Conservation (phyloP, 2,113 vertebrate genomes). For the Nannospalax galili region DNA sequence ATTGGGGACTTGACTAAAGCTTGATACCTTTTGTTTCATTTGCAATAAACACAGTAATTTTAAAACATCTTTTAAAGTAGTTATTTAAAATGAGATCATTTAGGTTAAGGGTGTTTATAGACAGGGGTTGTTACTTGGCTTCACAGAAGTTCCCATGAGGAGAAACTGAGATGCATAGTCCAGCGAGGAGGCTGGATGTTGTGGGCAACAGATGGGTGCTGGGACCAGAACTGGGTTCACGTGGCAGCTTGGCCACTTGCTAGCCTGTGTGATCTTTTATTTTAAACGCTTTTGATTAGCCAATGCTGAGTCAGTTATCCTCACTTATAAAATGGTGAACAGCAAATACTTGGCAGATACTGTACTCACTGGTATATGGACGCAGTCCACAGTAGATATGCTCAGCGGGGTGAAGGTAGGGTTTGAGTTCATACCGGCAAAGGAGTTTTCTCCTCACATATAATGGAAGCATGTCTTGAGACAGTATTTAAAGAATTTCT, state of each 20-base stretch:
- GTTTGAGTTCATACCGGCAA: neutral
- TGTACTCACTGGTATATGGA: neutral
- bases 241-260: neutral
- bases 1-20: neutral
- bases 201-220: neutral
- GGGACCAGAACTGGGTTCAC: neutral
- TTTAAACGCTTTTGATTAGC: neutral
- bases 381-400: neutral
- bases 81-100: conserved; percentile 17
- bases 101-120: conserved; percentile 4
- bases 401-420: neutral
- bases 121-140: neutral
- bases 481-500: neutral
- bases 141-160: neutral
- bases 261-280: neutral
- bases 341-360: neutral
- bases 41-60: neutral
- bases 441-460: neutral
- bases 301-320: neutral
- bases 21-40: conserved; percentile 4
- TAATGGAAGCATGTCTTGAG: neutral
- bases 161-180: neutral
- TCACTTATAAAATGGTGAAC: neutral
- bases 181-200: neutral
- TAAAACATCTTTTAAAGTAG: conserved; percentile 19